Evolutionary conservation across 1,140 invertebrate genomes (phyloP).

Genomic region (Acromyrmex heyeri): DNA sequence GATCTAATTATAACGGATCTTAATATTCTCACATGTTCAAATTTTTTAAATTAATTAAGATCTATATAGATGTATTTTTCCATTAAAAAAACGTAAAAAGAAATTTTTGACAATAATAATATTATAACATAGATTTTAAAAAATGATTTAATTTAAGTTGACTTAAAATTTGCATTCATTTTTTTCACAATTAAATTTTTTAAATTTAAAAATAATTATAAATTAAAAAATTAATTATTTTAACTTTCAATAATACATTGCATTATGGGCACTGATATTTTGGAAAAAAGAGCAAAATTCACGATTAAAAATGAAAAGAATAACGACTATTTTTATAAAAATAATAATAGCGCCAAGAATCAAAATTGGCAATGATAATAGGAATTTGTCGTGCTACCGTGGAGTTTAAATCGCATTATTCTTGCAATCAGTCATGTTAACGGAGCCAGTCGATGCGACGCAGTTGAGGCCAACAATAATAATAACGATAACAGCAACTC

Average conservation of each 20-base stretch:
- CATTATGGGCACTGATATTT: too few relatives aligned
- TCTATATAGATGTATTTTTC: background rate
- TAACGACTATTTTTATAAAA: background rate
- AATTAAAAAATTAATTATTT: too few relatives aligned
- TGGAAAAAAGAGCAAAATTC: background rate
- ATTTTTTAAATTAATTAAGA: background rate
- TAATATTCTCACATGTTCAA: background rate
- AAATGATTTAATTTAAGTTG: too few relatives aligned
- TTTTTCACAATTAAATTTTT: background rate
- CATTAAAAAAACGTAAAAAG: background rate
- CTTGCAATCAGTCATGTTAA: conserved; percentile 49
- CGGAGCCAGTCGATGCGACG: conserved; percentile 36
- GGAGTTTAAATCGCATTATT: conserved; percentile 36
- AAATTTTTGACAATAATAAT: background rate
- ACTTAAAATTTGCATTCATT: background rate
- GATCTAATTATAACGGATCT: background rate
- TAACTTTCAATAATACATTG: background rate
- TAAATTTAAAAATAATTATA: too few relatives aligned
- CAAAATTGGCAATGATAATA: background rate
- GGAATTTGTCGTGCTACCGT: background rate
- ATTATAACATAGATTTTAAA: background rate
- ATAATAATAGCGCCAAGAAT: background rate
- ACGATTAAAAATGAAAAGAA: background rate
- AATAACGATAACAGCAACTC: conserved; percentile 53
- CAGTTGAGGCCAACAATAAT: conserved; percentile 51